Evolutionary conservation across 2,113 vertebrate species (phyloP), one percentile per base, ranked within the genome.

Genomic region (Nesogale talazaci): DNA sequence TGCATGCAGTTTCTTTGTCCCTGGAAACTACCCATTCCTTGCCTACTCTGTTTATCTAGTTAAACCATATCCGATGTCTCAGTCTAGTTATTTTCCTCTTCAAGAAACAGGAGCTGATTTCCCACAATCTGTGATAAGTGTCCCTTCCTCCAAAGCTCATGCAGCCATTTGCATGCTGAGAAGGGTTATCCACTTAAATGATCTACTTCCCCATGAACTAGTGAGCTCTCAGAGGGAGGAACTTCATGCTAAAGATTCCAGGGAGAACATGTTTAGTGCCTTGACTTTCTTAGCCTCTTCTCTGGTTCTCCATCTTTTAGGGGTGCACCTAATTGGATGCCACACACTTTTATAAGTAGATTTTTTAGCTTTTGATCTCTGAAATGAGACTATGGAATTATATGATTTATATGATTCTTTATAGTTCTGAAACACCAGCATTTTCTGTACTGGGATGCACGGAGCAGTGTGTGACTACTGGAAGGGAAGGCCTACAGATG

Each of bases 371-470:
- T 90, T 90, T 79, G 57, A 75, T 77, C 56, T 42, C 72, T 83
- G 46, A 88, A 80, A 80, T 42, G 42, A 94, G 22, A 20, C 61
- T 82, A 23, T 81, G 42, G 14, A 27, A 23, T 52, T 95, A n/a
- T 76, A 8, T 22, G 29, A 16, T 42, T 67, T 86, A 2, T 10
- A 52, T 56, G n/a, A 63, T 69, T 61, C 34, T 86, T 90, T 29
- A 31, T 27, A 22, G 36, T 83, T 94, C 72, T 86, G 56, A 88
- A 92, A 83, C 12, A 7, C 46, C 31, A 89, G 27, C 17, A 25
- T 42, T 77, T 12, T n/a, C 17, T 78, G 3, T 42, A 42, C 19
- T 36, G 46, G 15, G 57, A 9, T 59, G 0, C 31, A 4, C 36
- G n/a, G 16, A 20, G 20, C 75, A 59, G 52, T 3, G 8, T 78